These are phyloP conservation scores for Channa maculata DNA, from an alignment of 2,113 vertebrate genomes.

Conservation along the genomic window DNA sequence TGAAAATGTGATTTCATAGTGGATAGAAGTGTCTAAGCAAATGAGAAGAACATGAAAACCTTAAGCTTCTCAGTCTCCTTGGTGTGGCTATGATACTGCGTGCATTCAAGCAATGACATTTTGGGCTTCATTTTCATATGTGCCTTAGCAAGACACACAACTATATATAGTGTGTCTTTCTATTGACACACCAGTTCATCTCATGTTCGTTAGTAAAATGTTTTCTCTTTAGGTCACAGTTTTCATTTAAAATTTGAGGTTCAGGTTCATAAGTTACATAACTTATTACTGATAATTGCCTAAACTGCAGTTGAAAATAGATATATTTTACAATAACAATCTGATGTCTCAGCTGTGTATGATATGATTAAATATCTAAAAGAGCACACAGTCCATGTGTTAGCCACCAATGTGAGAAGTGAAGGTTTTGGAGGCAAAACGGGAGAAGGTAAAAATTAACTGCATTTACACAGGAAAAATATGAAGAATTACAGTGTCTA, in stretches of 20 bases:
- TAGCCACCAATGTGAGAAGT: conserved; percentile 13
- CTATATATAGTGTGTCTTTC: conserved; percentile 1
- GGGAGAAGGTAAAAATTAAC: conserved; percentile 24
- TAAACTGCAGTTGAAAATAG: too few species aligned
- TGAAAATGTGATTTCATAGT: too few species aligned
- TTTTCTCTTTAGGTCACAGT: neutral
- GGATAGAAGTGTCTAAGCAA: too few species aligned
- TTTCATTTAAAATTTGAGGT: conserved; percentile 29
- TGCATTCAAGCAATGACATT: neutral
- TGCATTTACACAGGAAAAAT: conserved; percentile 49
- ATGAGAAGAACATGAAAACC: neutral
- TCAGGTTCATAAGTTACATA: conserved; percentile 36
- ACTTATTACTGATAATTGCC: conserved; percentile 49
- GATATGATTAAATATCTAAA: conserved; percentile 25
- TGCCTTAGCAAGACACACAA: neutral
- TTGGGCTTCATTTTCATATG: neutral
- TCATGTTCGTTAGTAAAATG: neutral
- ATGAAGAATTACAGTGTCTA: conserved; percentile 18
- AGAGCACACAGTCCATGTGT: conserved; percentile 17
- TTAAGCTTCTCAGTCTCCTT: neutral
- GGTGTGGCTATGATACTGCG: neutral
- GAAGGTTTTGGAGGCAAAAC: conserved; percentile 2
- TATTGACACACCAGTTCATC: neutral
- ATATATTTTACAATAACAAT: too few species aligned
- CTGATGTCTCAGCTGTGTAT: conserved; percentile 5